A percentile compares a stretch with the other conserved stretches of the same genome.
Conservation (phyloP, 1,140 invertebrate species). For the Atta texana region DNA sequence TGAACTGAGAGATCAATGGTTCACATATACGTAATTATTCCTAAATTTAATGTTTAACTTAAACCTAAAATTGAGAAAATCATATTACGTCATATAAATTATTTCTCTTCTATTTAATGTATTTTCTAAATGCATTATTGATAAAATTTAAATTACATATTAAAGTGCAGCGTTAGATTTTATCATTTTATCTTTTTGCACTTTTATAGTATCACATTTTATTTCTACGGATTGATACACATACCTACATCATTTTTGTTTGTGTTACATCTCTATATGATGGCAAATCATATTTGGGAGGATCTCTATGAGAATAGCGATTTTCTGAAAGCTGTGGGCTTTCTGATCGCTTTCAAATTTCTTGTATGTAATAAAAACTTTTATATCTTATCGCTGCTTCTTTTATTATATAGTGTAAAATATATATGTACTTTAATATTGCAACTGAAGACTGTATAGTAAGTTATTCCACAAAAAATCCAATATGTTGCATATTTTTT, state of each 20-base stretch:
- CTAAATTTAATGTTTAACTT: background rate
- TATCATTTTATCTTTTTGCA: no score
- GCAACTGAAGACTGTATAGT: background rate
- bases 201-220: background rate
- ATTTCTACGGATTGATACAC: background rate
- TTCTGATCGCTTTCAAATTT: background rate
- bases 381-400: background rate
- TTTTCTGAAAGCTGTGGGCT: background rate
- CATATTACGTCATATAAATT: background rate
- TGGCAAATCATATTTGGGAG: background rate
- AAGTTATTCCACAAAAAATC: slow-evolving; percentile 2
- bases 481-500: background rate
- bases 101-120: background rate
- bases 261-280: background rate
- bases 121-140: background rate
- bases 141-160: background rate
- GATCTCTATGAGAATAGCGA: background rate
- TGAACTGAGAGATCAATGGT: slow-evolving; percentile 10
- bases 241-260: background rate
- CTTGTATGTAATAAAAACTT: background rate
- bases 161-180: no score
- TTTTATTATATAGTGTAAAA: background rate
- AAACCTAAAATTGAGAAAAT: background rate
- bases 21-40: background rate
- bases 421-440: background rate